Percentiles rank a stretch among this genome's conserved stretches.
These are phyloP conservation scores for Cyclophora punctaria DNA, from an alignment of 2,888 invertebrate species.

Conservation along the genomic window DNA sequence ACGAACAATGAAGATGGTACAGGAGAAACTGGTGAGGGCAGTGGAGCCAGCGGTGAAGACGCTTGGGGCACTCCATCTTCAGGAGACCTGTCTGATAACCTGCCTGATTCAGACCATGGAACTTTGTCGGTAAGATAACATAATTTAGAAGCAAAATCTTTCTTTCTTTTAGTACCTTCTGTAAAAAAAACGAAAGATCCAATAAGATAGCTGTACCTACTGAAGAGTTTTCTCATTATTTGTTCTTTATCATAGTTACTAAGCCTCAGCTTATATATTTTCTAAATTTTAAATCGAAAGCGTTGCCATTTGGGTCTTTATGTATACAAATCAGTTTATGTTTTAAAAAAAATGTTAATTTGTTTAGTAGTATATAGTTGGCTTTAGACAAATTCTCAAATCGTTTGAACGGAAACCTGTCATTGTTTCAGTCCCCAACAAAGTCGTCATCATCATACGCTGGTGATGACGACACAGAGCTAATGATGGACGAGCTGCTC, in stretches of 20 bases:
- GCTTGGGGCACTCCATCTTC: conserved; percentile 93
- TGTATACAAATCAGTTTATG: no score
- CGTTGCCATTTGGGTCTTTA: no score
- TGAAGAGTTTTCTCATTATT: no score
- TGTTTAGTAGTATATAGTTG: no score
- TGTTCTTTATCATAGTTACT: no score
- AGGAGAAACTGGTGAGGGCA: conserved; percentile 80
- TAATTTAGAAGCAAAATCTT: no score
- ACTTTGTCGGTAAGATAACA: conserved; percentile 74
- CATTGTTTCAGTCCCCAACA: conserved; percentile 74
- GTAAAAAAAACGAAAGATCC: no score
- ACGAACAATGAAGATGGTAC: conserved; percentile 78
- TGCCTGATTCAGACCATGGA: conserved; percentile 80
- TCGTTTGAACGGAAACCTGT: conserved; percentile 35
- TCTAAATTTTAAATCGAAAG: no score
- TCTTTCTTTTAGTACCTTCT: no score
- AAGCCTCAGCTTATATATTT: no score
- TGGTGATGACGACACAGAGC: conserved; percentile 84
- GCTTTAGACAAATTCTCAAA: conserved; percentile 11
- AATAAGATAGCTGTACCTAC: no score
- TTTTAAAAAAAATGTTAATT: no score
- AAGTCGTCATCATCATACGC: conserved; percentile 80
- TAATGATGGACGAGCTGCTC: conserved; percentile 87
- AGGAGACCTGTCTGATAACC: conserved; percentile 86
- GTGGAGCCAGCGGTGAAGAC: conserved; percentile 90